Evolutionary conservation across 1,140 invertebrate genomes (phyloP), one percentile per base, ranked within the genome.

Genomic region (Drosophila hydei): DNA sequence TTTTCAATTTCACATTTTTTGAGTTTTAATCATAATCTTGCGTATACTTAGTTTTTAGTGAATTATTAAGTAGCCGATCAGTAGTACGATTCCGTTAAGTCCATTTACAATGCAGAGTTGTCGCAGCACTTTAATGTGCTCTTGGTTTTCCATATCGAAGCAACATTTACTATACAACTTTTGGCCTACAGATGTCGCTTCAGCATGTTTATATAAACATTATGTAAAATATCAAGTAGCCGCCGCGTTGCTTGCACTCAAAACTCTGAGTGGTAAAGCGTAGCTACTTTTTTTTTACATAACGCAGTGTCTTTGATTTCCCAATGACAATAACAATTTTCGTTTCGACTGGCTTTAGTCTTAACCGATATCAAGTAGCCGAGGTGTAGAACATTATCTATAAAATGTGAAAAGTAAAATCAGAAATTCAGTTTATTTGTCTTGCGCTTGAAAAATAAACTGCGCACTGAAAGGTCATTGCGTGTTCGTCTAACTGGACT

Each of bases 391-490:
- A 14, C 52, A 55, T 19, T 19, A 21, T 23, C 12, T 45, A 9
- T 21, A 40, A 33, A 11, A 12, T 33, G 7, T 33, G 11, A 11
- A 33, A 23, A 3, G 21, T 4, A 23, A 4, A 12, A 33, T 2
- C 30, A 11, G 30, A 11, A 33, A 12, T 30, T 14, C 0, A 6
- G 8, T 9, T 48, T 48, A 1, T 48, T 14, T 25, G 23, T 3
- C 6, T 14, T 3, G 23, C 9, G 14, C 18, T 18, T 1, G 4
- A n/a, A n/a, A n/a, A n/a, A n/a, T n/a, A n/a, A n/a, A n/a, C n/a
- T n/a, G n/a, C n/a, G n/a, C n/a, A n/a, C n/a, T n/a, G n/a, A 30
- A 36, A 77, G 61, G 25, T 71, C 52, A 83, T 75, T 63, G 16
- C 30, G 30, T n/a, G 42, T 43, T 75, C 56, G 69, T 48, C 8